A percentile compares a stretch with the other conserved stretches of the same genome.
phyloP scores from a whole-genome alignment of 2,888 invertebrate genomes.

The Drosophila rellima region DNA sequence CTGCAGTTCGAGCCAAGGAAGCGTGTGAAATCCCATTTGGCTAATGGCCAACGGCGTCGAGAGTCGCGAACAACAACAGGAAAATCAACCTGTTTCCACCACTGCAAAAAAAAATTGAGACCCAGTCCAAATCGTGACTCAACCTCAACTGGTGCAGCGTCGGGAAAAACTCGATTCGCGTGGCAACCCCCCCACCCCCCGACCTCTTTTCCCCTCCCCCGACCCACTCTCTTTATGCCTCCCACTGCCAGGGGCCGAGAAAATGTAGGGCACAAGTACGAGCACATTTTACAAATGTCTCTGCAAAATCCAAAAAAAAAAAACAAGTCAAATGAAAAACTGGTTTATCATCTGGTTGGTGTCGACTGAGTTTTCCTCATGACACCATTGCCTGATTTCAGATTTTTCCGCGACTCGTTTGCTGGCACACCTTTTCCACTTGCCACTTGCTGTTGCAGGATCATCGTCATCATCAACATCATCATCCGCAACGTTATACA shows the following conservation, averaged over 20 bases:
- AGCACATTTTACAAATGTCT: slow-evolving; percentile 48
- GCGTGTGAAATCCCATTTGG: slow-evolving; percentile 81
- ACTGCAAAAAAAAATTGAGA: background rate
- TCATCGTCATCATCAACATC: slow-evolving; percentile 39
- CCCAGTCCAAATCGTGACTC: slow-evolving; percentile 42
- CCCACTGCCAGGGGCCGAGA: slow-evolving; percentile 16
- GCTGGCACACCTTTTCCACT: slow-evolving; percentile 62
- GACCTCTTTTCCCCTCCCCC: slow-evolving; percentile 22
- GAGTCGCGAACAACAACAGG: slow-evolving; percentile 33
- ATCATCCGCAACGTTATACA: slow-evolving; percentile 49
- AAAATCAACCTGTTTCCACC: slow-evolving; percentile 78
- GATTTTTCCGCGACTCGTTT: slow-evolving; percentile 30
- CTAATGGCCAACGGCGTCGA: slow-evolving; percentile 73
- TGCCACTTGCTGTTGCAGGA: slow-evolving; percentile 48
- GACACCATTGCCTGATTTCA: slow-evolving; percentile 75
- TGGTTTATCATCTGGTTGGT: slow-evolving; percentile 62
- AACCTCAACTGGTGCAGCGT: slow-evolving; percentile 33
- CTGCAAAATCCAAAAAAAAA: slow-evolving; percentile 20
- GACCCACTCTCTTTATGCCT: background rate
- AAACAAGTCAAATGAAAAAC: slow-evolving; percentile 48
- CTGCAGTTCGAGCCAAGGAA: slow-evolving; percentile 57
- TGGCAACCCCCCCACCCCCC: slow-evolving; percentile 1
- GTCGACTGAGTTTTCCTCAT: slow-evolving; percentile 38
- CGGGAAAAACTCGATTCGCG: slow-evolving; percentile 64
- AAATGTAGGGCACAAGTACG: slow-evolving; percentile 71